Percentiles rank a stretch among this genome's conserved stretches.
Evolutionary conservation across 2,888 invertebrate species (phyloP).

Genomic region (Rhaphigaster nebulosa): DNA sequence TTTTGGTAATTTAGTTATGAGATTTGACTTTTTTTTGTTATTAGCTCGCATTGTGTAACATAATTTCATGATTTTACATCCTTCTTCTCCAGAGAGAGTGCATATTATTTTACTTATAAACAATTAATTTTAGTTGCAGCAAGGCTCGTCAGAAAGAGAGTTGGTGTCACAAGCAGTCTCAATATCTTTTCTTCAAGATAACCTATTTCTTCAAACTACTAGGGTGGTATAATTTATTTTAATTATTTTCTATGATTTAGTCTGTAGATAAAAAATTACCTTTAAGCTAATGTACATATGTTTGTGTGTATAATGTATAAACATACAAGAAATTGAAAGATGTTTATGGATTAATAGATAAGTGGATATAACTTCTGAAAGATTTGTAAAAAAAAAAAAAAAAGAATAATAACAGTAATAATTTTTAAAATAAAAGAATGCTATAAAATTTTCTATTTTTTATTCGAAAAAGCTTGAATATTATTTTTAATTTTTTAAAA

Average conservation of each 20-base stretch:
- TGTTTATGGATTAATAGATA: background rate
- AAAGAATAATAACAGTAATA: background rate
- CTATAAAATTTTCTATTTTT: constrained; percentile 3
- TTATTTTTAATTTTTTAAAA: background rate
- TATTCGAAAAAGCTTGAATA: background rate
- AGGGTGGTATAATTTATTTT: constrained; percentile 35
- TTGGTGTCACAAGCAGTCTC: constrained; percentile 66
- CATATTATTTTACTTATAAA: background rate
- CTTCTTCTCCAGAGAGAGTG: background rate
- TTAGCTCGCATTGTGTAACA: background rate
- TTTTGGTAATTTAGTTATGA: background rate
- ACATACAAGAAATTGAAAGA: background rate
- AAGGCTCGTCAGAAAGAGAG: constrained; percentile 79
- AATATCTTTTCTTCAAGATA: constrained; percentile 62
- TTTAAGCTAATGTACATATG: background rate
- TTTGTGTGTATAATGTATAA: background rate
- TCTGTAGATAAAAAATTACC: background rate
- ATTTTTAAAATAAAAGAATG: background rate
- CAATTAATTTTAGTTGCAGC: constrained; percentile 76
- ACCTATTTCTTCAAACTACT: constrained; percentile 41
- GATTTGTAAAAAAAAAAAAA: background rate
- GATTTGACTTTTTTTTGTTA: background rate
- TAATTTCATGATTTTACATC: background rate
- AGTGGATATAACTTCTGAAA: background rate
- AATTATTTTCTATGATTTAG: background rate